Conservation (phyloP, 35 echinoderm and acorn worm species). For the Amphiura filiformis region DNA sequence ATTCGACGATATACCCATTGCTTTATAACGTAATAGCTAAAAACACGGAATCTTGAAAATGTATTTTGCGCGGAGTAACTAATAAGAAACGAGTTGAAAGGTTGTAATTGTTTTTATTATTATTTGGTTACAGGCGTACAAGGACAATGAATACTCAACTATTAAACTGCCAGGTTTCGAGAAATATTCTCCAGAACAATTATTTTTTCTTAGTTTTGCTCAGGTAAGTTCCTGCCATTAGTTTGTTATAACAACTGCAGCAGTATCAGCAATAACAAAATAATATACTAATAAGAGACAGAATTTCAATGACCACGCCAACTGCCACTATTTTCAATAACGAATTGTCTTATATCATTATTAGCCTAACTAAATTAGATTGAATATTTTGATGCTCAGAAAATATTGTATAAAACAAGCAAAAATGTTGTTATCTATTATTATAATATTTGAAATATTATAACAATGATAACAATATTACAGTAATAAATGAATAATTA, state of each 20-base stretch:
- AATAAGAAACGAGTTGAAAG: neutral
- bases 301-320: neutral
- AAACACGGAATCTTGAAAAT: neutral
- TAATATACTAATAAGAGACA: neutral
- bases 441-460: neutral
- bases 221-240: neutral
- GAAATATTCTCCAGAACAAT: slow-evolving; percentile 1
- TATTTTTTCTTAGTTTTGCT: slow-evolving; percentile 38
- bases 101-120: neutral
- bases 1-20: too few relatives aligned
- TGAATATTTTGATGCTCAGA: neutral
- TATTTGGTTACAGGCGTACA: neutral
- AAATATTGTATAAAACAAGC: neutral
- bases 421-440: neutral
- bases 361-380: neutral
- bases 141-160: neutral
- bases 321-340: too few relatives aligned
- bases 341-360: neutral
- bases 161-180: slow-evolving; percentile 24
- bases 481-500: too few relatives aligned
- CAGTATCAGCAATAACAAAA: neutral
- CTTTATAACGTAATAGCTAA: neutral
- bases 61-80: neutral
- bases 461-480: too few relatives aligned
- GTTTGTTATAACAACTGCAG: neutral